phyloP scores from a whole-genome alignment of 2,888 invertebrate genomes.

The Stenoptilia bipunctidactyla region DNA sequence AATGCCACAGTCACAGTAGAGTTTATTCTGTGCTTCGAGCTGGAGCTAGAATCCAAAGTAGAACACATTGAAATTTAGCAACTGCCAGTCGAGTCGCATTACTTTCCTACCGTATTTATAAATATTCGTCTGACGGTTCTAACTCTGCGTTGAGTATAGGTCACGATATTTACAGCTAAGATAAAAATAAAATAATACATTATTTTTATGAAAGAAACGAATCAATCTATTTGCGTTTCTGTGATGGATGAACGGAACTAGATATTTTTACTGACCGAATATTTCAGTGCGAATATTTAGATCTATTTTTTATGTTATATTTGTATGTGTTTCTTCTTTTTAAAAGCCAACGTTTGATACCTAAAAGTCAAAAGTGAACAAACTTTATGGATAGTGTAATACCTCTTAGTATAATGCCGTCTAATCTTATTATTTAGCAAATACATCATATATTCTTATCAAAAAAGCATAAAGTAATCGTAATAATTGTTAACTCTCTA shows the following conservation, averaged over 20 bases:
- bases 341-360: too few species aligned
- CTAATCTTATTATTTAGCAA: too few species aligned
- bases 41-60: conserved; percentile 50
- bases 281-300: too few species aligned
- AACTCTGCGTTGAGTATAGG: conserved; percentile 41
- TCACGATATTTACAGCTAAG: conserved; percentile 43
- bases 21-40: conserved; percentile 25
- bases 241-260: background rate
- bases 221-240: background rate
- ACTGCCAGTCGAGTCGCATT: conserved; percentile 61
- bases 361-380: too few species aligned
- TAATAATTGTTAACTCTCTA: too few species aligned
- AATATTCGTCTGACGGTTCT: conserved; percentile 52
- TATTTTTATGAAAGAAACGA: background rate
- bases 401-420: too few species aligned
- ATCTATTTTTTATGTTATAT: too few species aligned
- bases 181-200: conserved; percentile 24
- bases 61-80: conserved; percentile 68
- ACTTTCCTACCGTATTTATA: conserved; percentile 59
- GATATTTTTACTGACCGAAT: too few species aligned
- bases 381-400: too few species aligned
- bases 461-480: too few species aligned
- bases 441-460: too few species aligned
- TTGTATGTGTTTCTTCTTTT: too few species aligned
- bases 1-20: conserved; percentile 20